These are phyloP conservation scores for Chironomus tepperi DNA, from an alignment of 1,140 invertebrate genomes.

Conservation along the genomic window DNA sequence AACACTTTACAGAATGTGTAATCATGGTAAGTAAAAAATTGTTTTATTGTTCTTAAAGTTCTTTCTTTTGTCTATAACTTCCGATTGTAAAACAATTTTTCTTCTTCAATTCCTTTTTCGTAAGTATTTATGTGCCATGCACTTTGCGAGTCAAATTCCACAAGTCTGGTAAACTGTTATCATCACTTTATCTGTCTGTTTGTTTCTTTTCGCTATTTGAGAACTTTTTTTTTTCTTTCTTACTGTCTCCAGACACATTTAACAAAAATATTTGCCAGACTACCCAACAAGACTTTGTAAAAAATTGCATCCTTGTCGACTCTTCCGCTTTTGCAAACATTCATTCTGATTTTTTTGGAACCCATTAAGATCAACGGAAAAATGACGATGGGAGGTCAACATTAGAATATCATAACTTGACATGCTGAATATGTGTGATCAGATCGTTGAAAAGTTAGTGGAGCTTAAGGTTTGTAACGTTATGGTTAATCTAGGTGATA, in stretches of 20 bases:
- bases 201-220: neutral
- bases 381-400: no score
- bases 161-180: constrained; percentile 8
- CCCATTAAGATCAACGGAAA: no score
- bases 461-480: no score
- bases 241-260: constrained; percentile 22
- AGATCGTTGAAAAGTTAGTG: no score
- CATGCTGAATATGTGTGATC: no score
- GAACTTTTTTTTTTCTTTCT: neutral
- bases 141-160: constrained; percentile 18
- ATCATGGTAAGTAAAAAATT: neutral
- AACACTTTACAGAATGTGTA: constrained; percentile 6
- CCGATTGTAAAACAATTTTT: neutral
- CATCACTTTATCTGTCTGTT: constrained; percentile 18
- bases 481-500: no score
- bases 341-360: no score
- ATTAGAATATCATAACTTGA: no score
- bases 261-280: constrained; percentile 2
- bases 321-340: no score
- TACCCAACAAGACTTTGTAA: neutral
- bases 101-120: neutral
- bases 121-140: neutral
- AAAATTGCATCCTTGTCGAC: neutral
- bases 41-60: constrained; percentile 3
- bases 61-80: constrained; percentile 16